Percentiles rank a stretch among this genome's conserved stretches.
phyloP scores from a whole-genome alignment of 2,113 vertebrate species.

The Rhineura floridana region DNA sequence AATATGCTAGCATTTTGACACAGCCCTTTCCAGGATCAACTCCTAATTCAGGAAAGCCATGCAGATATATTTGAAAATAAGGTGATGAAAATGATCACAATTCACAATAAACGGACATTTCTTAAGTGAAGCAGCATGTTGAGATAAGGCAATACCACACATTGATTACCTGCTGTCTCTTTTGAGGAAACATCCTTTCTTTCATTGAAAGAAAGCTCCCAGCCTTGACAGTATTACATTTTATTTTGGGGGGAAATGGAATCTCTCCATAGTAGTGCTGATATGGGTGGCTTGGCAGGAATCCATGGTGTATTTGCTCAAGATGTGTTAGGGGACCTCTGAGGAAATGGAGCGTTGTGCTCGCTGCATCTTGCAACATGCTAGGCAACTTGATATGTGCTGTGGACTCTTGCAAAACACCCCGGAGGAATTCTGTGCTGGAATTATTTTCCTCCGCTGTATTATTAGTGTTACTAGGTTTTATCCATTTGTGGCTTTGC shows the following conservation, averaged over 20 bases:
- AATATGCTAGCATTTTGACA: neutral
- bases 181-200: conserved; percentile 36
- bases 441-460: neutral
- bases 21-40: neutral
- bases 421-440: neutral
- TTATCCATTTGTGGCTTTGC: too few species aligned
- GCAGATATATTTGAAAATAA: conserved; percentile 35
- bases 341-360: neutral
- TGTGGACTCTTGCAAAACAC: neutral
- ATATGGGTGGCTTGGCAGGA: conserved; percentile 23
- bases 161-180: conserved; percentile 25
- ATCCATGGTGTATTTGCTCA: neutral
- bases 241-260: conserved; percentile 21
- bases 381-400: neutral
- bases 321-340: neutral
- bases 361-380: neutral
- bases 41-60: conserved; percentile 7
- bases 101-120: conserved; percentile 23
- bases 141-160: conserved; percentile 41
- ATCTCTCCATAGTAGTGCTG: neutral
- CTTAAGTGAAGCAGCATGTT: conserved; percentile 32
- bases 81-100: conserved; percentile 42
- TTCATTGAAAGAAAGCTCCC: conserved; percentile 30
- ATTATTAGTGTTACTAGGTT: too few species aligned
- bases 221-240: conserved; percentile 27